Base-by-base conservation (phyloP, 2,797 vertebrate species). In the Melopsittacus undulatus region DNA sequence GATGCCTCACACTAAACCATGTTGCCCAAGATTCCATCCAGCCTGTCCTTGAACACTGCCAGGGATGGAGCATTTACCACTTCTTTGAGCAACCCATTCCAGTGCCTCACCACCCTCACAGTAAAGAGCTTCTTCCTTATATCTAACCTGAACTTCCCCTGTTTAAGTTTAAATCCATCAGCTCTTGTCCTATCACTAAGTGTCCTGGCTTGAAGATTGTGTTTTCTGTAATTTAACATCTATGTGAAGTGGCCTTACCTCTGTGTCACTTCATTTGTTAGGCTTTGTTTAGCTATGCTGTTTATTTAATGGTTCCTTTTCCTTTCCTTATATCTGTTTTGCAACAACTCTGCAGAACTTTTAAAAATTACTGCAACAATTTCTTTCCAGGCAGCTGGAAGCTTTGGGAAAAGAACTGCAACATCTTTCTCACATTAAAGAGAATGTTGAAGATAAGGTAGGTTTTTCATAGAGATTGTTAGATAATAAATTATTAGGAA, bases 391-490 rank as follows among this genome's bases (percentile, higher is more conserved):
- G 96, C 99, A 99, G 94, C 97, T 99, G 66, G 99, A 99, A 92
- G 98, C 99, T 21, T 98, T 99, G 92, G 99, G 99, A 91, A 99
- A 99, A 98, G 99, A 99, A 92, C 98, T 99, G 80, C 99, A 99
- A 75, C 99, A 99, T 68, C 98, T 99, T 83, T 99, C 99, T 87
- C 98, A 98, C 82, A 99, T 98, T 95, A 99, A 99, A 97, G 99
- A 99, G 97, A 99, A 98, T 36, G 99, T 99, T 73, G 99, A 99
- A 97, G 99, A 99, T 96, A 99, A 99, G 98, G 99, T 99, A 98
- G 92, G 88, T 88, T 68, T 90, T 73, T 72, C 43, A 30, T 10
- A 66, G 32, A 45, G 34, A 21, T 63, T 62, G 13, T n/a, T 90
- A 23, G 68, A 2, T 54, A 63, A 73, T 54, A 73, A 46, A 68